Base-by-base conservation (phyloP, 1,140 invertebrate genomes). In the Belonocnema kinseyi region DNA sequence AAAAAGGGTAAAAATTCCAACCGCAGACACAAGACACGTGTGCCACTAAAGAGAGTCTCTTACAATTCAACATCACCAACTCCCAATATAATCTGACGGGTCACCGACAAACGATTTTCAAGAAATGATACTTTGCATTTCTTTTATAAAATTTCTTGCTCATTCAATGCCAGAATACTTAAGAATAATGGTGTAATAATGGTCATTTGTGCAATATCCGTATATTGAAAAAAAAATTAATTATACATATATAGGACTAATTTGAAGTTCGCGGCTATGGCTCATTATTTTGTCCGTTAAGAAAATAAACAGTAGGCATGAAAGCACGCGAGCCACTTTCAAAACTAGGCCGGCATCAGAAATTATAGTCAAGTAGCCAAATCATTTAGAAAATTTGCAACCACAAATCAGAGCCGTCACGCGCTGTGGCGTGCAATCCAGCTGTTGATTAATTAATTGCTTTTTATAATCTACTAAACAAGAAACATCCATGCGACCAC, bases 261-360 rank as follows among this genome's bases (percentile, higher is more conserved):
- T 66, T 66, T 66, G 61, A 66, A 66, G 61, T 66, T 66, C 40
- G 33, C 13, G 16, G 14, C 33, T 66, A 17, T 14, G 80, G 80
- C 87, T 90, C 88, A 88, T 90, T 90, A 89, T 90, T 88, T 84
- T 78, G 86, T 82, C 86, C 86, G 90, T 91, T 91, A 90, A 88
- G 89, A 90, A 91, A 91, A 91, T 91, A 91, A 91, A 91, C 90
- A 91, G 85, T 88, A 89, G 88, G 88, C 85, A 80, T 82, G 83
- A 83, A 85, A 86, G 85, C 86, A 87, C 83, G 84, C 88, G 80
- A 51, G 73, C 14, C 66, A 58, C 75, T 17, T 19, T 40, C 17
- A 19, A 21, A 14, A 78, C 75, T 74, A 77, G 80, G 84, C 83
- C 77, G 83, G 72, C 78, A 82, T 56, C 54, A 58, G 85, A 90